Evolutionary conservation across 2,113 vertebrate species (phyloP), one percentile per base, ranked within the genome.

Genomic region (Baryphthengus martii): DNA sequence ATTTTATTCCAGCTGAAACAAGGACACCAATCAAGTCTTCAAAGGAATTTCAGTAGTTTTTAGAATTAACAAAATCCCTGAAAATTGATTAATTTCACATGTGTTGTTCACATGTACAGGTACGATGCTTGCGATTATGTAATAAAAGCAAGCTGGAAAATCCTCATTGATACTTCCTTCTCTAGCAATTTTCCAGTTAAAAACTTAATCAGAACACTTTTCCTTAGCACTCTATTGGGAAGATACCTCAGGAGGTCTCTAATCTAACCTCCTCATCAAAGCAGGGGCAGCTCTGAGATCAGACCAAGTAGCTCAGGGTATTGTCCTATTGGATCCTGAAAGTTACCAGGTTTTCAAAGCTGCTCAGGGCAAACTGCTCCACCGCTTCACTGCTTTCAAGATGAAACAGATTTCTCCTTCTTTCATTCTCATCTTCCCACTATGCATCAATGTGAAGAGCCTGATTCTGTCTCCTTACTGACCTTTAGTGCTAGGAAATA

Each of bases 121-220:
- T 5, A 39, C 3, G 1, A 11, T 23, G 3, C 2, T 52, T 76
- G 9, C 19, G 31, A 33, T 33, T 28, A 28, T 2, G 4, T 9
- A 35, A 10, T 50, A 49, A 92, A 72, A 87, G 5, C 8, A 52
- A 49, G 4, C 13, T 52, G 10, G 11, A 68, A 95, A 73, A 35
- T 68, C 31, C 24, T 80, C 31, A 13, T 31, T 68, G 59, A 44
- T 17, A 39, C 33, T 67, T 76, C 7, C 4, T 37, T 65, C 28
- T 26, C 13, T 39, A 50, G 21, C 0, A 65, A 16, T 2, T 23
- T 78, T 85, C 82, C 25, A 20, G 6, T n/a, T 55, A 40, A 77
- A 88, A 88, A 73, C 23, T 23, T 73, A 76, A 63, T 6, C 25
- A 13, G 5, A 7, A 1, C 2, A 76, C 6, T 25, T 87, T 39